phyloP scores from a whole-genome alignment of 2,797 vertebrate genomes.

The Jordanella pulchra region DNA sequence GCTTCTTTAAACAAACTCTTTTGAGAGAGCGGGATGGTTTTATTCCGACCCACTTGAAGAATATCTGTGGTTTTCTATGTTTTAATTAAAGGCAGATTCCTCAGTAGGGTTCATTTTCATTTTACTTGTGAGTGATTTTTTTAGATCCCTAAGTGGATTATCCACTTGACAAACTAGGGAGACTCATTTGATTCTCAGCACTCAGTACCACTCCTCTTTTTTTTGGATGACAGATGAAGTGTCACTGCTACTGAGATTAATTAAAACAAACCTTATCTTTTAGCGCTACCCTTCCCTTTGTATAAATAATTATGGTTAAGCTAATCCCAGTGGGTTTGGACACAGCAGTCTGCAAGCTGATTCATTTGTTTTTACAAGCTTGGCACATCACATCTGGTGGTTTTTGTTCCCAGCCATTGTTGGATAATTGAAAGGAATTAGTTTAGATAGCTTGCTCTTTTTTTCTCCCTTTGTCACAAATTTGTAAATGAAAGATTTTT shows the following conservation, averaged over 20 bases:
- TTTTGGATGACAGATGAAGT: constrained; percentile 48
- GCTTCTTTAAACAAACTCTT: constrained; percentile 15
- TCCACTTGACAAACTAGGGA: constrained; percentile 47
- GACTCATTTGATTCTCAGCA: constrained; percentile 60
- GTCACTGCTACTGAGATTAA: constrained; percentile 63
- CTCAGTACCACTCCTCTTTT: constrained; percentile 20
- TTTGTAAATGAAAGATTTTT: constrained; percentile 11
- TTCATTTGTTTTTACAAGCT: constrained; percentile 40
- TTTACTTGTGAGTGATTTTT: constrained; percentile 24
- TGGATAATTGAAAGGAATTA: constrained; percentile 39
- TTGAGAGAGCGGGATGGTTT: neutral
- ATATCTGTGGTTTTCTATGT: neutral
- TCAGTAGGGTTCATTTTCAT: constrained; percentile 2
- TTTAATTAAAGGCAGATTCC: neutral
- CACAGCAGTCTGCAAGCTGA: constrained; percentile 29
- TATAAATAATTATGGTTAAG: constrained; percentile 29
- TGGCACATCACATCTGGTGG: constrained; percentile 54
- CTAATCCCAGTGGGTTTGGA: constrained; percentile 48
- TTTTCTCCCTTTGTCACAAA: constrained; percentile 2
- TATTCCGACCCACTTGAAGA: neutral
- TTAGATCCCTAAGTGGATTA: constrained; percentile 61
- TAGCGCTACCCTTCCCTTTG: constrained; percentile 12
- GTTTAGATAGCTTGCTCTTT: constrained; percentile 23
- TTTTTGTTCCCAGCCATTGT: constrained; percentile 5
- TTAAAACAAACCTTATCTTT: constrained; percentile 39